Percentiles rank a stretch among this genome's conserved stretches.
These are phyloP conservation scores for Spodoptera picta DNA, from an alignment of 2,888 invertebrate genomes.

Conservation along the genomic window DNA sequence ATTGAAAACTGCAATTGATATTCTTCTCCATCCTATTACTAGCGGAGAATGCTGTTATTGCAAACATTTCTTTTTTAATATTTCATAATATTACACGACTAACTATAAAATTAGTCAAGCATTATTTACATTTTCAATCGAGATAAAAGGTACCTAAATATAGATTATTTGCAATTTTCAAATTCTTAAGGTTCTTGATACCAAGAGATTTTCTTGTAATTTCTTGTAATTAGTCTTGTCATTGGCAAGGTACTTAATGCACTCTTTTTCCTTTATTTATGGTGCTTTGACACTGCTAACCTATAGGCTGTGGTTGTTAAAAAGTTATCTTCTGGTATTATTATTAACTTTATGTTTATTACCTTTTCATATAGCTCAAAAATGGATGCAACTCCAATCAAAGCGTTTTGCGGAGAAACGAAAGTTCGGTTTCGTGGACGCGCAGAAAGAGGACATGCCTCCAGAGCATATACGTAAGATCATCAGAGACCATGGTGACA, in stretches of 20 bases:
- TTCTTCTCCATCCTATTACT: constrained; percentile 70
- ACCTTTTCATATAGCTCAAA: constrained; percentile 90
- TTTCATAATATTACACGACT: constrained; percentile 1
- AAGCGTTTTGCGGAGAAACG: constrained; percentile 99
- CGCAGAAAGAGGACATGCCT: constrained; percentile 99
- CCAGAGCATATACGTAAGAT: constrained; percentile 99
- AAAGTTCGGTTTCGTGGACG: constrained; percentile 99
- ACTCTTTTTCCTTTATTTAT: too few relatives aligned
- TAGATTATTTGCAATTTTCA: too few relatives aligned
- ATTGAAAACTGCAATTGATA: constrained; percentile 71
- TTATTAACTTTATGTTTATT: not conserved
- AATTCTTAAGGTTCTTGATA: too few relatives aligned
- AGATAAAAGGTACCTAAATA: too few relatives aligned
- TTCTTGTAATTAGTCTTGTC: too few relatives aligned
- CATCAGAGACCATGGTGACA: constrained; percentile 99
- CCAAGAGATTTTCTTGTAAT: too few relatives aligned
- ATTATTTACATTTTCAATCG: not conserved
- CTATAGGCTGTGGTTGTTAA: too few relatives aligned
- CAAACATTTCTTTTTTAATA: constrained; percentile 59
- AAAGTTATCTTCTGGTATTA: too few relatives aligned
- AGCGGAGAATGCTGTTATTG: constrained; percentile 79
- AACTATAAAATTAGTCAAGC: not conserved
- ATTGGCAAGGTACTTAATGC: too few relatives aligned
- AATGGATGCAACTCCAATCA: constrained; percentile 99
- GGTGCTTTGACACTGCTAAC: too few relatives aligned